Percentiles rank a stretch among this genome's conserved stretches.
Evolutionary conservation across 2,113 vertebrate genomes (phyloP).

Genomic region (Menidia beryllina): DNA sequence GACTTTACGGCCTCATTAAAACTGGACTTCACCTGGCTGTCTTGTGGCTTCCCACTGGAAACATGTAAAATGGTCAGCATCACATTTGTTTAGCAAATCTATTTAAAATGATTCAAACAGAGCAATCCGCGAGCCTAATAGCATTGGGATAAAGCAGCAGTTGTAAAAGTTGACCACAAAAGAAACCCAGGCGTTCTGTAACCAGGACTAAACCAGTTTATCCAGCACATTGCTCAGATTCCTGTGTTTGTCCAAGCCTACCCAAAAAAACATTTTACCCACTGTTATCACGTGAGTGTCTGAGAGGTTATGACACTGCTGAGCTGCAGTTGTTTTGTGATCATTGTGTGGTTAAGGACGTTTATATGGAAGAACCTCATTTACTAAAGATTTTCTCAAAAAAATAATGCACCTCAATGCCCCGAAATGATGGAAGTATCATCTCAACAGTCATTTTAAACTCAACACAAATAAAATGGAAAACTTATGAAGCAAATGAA

Average conservation of each 20-base stretch:
- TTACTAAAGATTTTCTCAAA: not conserved
- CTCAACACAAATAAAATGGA: not conserved
- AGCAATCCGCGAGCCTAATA: not conserved
- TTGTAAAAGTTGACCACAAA: conserved; percentile 17
- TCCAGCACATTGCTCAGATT: conserved; percentile 52
- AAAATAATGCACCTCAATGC: conserved; percentile 8
- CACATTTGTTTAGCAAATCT: not conserved
- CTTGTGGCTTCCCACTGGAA: conserved; percentile 66
- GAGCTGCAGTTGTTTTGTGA: conserved; percentile 29
- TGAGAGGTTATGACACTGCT: conserved; percentile 33
- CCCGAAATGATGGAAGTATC: not conserved
- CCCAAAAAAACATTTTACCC: conserved; percentile 33
- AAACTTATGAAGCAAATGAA: not conserved
- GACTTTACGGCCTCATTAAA: conserved; percentile 62
- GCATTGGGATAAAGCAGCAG: not conserved
- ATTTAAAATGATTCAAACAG: not conserved
- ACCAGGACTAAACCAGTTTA: conserved; percentile 53
- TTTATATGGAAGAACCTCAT: conserved; percentile 20
- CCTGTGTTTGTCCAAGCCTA: conserved; percentile 30
- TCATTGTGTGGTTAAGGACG: conserved; percentile 15
- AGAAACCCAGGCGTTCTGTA: not conserved
- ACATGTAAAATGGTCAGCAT: not conserved
- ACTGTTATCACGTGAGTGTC: conserved; percentile 22
- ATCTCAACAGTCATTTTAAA: not conserved
- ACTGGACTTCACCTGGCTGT: conserved; percentile 59